These are phyloP conservation scores for Tiliacea aurago DNA, from an alignment of 2,888 invertebrate species.

Conservation along the genomic window DNA sequence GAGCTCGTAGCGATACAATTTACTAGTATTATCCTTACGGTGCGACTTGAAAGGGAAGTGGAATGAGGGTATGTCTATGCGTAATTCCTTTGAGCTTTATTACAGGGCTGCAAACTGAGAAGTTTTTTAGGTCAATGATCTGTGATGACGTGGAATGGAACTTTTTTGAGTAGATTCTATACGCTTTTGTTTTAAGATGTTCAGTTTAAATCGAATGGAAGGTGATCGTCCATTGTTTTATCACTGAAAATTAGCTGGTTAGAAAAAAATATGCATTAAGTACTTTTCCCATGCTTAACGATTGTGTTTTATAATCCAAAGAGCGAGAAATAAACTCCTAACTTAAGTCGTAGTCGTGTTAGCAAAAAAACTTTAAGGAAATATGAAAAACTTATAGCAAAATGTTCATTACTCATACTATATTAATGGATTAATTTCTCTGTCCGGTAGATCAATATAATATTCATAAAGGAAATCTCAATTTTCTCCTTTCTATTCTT, in stretches of 20 bases:
- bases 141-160: not conserved
- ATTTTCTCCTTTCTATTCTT: conserved; percentile 37
- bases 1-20: conserved; percentile 44
- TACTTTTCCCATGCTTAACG: not conserved
- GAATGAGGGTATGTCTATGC: conserved; percentile 42
- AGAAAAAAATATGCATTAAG: not conserved
- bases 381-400: not conserved
- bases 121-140: conserved; percentile 22
- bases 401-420: not conserved
- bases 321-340: not conserved
- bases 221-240: not conserved
- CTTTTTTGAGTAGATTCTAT: not conserved
- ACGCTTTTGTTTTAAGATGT: not conserved
- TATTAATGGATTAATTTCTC: conserved; percentile 15
- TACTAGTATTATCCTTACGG: conserved; percentile 49
- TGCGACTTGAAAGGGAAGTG: conserved; percentile 24
- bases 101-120: conserved; percentile 10
- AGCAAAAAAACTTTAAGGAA: not conserved
- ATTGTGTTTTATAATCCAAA: not conserved
- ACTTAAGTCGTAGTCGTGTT: not conserved
- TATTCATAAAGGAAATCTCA: conserved; percentile 41
- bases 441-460: conserved; percentile 26
- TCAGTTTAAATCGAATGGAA: not conserved
- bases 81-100: conserved; percentile 53
- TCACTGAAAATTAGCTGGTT: not conserved